A percentile compares a stretch with the other conserved stretches of the same genome.
Evolutionary conservation across 2,797 vertebrate species (phyloP).

Genomic region (Pantherophis alleghaniensis): DNA sequence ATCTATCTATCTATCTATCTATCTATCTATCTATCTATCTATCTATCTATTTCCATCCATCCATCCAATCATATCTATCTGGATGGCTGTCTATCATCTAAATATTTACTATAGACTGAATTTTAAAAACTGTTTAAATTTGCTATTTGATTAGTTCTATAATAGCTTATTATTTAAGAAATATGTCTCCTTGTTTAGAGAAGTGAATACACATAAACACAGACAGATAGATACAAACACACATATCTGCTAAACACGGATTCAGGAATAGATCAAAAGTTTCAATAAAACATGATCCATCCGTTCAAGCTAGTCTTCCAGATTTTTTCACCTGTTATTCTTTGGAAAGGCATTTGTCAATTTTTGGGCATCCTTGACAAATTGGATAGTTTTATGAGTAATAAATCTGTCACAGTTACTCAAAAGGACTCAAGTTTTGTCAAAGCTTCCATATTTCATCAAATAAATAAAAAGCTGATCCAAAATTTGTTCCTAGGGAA

Average conservation of each 20-base stretch:
- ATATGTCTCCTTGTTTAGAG: background rate
- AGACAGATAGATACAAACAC: background rate
- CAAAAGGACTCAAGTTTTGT: constrained; percentile 11
- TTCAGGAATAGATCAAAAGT: background rate
- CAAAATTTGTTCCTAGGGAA: background rate
- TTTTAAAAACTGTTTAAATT: background rate
- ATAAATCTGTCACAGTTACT: constrained; percentile 5
- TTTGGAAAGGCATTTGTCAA: background rate
- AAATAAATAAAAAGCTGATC: background rate
- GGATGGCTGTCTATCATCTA: background rate
- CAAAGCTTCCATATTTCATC: constrained; percentile 10
- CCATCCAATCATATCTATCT: background rate
- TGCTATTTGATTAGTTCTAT: background rate
- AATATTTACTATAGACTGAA: background rate
- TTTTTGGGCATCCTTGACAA: background rate
- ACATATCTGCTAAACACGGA: background rate
- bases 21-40: fast-evolving
- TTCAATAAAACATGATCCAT: background rate
- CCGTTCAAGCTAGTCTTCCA: background rate
- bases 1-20: too few relatives aligned
- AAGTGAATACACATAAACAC: background rate
- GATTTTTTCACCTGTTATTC: background rate
- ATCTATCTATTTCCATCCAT: background rate
- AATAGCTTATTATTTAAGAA: background rate
- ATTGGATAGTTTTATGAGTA: background rate